phyloP scores from a whole-genome alignment of 2,888 invertebrate species.

The Parnassius mnemosyne region DNA sequence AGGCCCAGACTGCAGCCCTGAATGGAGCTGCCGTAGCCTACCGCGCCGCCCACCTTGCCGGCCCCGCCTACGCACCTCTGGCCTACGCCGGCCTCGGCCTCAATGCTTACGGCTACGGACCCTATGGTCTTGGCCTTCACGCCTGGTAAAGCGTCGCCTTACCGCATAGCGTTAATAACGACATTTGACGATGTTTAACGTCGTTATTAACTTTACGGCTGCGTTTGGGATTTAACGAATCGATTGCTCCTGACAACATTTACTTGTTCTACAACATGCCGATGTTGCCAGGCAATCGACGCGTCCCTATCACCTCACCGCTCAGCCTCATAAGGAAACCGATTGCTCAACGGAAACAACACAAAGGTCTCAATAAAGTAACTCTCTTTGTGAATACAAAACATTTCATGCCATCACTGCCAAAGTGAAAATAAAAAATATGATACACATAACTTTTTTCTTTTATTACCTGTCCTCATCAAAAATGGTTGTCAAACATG shows the following conservation, averaged over 20 bases:
- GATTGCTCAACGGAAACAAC: slow-evolving; percentile 53
- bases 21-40: slow-evolving; percentile 50
- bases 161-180: slow-evolving; percentile 6
- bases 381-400: slow-evolving; percentile 76
- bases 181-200: slow-evolving; percentile 34
- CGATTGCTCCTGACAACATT: slow-evolving; percentile 33
- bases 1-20: slow-evolving; percentile 66
- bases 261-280: background rate
- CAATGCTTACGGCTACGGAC: slow-evolving; percentile 32
- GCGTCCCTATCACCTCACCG: slow-evolving; percentile 36
- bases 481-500: too few species aligned
- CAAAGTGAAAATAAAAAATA: slow-evolving; percentile 78
- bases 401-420: slow-evolving; percentile 75
- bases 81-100: slow-evolving; percentile 37
- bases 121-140: slow-evolving; percentile 37
- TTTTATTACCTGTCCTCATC: background rate
- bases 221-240: slow-evolving; percentile 30
- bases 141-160: slow-evolving; percentile 55
- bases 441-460: slow-evolving; percentile 8
- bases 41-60: slow-evolving; percentile 38
- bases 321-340: slow-evolving; percentile 43
- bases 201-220: slow-evolving; percentile 29
- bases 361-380: slow-evolving; percentile 71
- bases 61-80: slow-evolving; percentile 31
- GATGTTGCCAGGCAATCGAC: slow-evolving; percentile 5